Evolutionary conservation across 2,113 vertebrate genomes (phyloP).

Genomic region (Scopus umbretta): DNA sequence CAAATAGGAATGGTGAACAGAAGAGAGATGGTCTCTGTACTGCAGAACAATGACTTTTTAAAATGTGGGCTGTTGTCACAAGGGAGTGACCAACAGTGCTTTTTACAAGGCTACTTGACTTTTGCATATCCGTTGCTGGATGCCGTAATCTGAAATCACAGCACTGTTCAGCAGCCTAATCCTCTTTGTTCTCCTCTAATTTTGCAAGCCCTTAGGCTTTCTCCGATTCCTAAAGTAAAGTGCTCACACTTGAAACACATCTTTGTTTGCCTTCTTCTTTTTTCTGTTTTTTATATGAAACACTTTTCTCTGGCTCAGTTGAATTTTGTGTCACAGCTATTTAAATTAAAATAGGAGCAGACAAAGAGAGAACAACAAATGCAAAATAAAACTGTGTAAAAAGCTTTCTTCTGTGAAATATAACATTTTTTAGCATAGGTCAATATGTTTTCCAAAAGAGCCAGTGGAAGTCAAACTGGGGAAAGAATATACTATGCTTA

Average conservation of each 20-base stretch:
- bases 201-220: slow-evolving; percentile 44
- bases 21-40: neutral
- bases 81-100: slow-evolving; percentile 3
- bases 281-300: slow-evolving; percentile 21
- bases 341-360: slow-evolving; percentile 30
- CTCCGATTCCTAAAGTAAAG: slow-evolving; percentile 39
- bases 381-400: neutral
- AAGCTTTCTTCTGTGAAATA: neutral
- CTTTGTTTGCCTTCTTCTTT: slow-evolving; percentile 33
- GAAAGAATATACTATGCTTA: neutral
- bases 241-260: slow-evolving; percentile 33
- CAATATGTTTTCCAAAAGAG: neutral
- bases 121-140: slow-evolving; percentile 57
- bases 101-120: slow-evolving; percentile 58
- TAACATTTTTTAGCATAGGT: neutral
- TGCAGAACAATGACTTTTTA: slow-evolving; percentile 21
- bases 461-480: neutral
- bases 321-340: neutral
- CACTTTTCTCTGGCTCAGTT: neutral
- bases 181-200: slow-evolving; percentile 63
- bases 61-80: slow-evolving; percentile 9
- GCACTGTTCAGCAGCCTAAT: slow-evolving; percentile 50
- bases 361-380: slow-evolving; percentile 12
- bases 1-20: neutral
- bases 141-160: slow-evolving; percentile 61